A percentile compares a stretch with the other conserved stretches of the same genome.
phyloP scores from a whole-genome alignment of 1,140 invertebrate species.

The Proctacanthus coquilletti region DNA sequence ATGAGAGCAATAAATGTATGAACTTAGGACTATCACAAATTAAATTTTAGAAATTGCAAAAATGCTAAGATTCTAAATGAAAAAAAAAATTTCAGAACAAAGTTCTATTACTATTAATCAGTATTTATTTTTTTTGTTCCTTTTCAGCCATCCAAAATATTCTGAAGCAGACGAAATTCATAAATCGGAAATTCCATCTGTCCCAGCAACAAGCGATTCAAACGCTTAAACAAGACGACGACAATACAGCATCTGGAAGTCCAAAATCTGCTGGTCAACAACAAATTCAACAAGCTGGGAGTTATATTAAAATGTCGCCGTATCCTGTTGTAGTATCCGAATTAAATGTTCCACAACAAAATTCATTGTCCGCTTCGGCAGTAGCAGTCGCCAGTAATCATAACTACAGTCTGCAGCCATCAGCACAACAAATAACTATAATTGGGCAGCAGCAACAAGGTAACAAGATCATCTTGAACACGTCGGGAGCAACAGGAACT shows the following conservation, averaged over 20 bases:
- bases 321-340: conserved; percentile 23
- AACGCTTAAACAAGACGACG: conserved; percentile 12
- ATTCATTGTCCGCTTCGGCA: conserved; percentile 3
- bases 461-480: conserved; percentile 27
- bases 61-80: too few relatives aligned
- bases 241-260: conserved; percentile 1
- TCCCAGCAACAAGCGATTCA: conserved; percentile 15
- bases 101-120: background rate
- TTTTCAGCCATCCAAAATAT: conserved; percentile 2
- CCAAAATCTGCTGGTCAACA: conserved; percentile 4
- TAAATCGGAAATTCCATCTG: conserved; percentile 6
- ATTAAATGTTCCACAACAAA: conserved; percentile 18
- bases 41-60: too few relatives aligned
- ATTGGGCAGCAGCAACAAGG: conserved; percentile 15
- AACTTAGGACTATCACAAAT: too few relatives aligned
- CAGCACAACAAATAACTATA: conserved; percentile 20
- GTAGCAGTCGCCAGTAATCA: conserved; percentile 25
- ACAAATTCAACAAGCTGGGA: conserved; percentile 11
- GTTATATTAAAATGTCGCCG: conserved; percentile 25
- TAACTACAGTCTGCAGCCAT: conserved; percentile 26
- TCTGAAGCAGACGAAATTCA: background rate
- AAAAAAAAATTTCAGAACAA: too few relatives aligned
- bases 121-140: background rate
- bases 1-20: too few relatives aligned
- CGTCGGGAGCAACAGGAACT: conserved; percentile 12